Evolutionary conservation across 2,113 vertebrate genomes (phyloP).

Genomic region (Emydocephalus ijimae): DNA sequence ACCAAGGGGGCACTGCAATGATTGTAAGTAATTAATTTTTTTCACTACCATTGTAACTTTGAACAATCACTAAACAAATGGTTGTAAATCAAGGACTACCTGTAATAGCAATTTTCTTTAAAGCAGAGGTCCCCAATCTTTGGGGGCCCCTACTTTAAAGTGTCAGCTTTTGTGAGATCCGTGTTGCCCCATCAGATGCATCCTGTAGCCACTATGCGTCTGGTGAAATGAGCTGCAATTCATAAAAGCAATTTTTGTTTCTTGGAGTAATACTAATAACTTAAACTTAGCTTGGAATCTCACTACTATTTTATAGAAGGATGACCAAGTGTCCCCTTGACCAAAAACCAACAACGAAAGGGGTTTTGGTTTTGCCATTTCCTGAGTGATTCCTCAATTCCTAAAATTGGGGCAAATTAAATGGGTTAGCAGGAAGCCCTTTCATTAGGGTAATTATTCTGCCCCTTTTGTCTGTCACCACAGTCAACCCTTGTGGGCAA

Average conservation of each 20-base stretch:
- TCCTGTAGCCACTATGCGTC: neutral
- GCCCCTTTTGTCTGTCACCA: accelerated
- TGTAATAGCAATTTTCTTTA: neutral
- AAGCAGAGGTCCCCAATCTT: no score
- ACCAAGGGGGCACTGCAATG: neutral
- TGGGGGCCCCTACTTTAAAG: neutral
- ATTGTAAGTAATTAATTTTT: neutral
- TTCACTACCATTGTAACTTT: neutral
- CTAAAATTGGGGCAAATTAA: neutral
- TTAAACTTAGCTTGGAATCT: neutral
- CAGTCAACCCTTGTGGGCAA: neutral
- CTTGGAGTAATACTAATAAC: neutral
- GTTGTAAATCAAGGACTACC: neutral
- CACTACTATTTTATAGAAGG: neutral
- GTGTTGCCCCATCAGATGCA: neutral
- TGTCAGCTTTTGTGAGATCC: neutral
- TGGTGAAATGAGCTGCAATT: neutral
- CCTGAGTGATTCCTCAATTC: neutral
- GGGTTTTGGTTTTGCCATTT: neutral
- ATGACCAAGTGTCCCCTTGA: neutral
- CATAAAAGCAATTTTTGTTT: neutral
- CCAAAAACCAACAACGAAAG: no score
- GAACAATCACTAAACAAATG: neutral
- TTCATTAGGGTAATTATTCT: neutral
- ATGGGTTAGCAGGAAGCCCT: neutral